A percentile compares a stretch with the other conserved stretches of the same genome.
Conservation (phyloP, 2,113 vertebrate species). For the Balaeniceps rex region DNA sequence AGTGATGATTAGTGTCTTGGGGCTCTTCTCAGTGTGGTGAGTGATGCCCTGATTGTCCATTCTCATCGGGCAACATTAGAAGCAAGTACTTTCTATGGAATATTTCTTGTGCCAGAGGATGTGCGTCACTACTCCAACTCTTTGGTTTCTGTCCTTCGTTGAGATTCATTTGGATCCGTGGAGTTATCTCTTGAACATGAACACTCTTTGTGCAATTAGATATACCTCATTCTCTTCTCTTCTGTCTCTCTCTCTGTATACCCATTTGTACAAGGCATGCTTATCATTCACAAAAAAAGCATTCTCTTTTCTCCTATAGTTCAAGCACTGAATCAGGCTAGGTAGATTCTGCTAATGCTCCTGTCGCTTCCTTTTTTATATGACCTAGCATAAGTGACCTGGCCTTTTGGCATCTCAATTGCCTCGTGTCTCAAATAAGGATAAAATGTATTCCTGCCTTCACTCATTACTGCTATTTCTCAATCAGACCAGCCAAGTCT, state of each 20-base stretch:
- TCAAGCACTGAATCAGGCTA: not conserved
- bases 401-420: not conserved
- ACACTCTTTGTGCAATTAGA: not conserved
- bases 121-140: not conserved
- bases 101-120: not conserved
- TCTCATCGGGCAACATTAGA: not conserved
- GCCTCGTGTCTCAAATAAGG: not conserved
- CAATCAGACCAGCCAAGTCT: not conserved
- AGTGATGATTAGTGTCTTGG: not conserved
- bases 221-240: not conserved
- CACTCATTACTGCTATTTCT: not conserved
- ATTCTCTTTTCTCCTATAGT: not conserved
- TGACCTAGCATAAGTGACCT: not conserved
- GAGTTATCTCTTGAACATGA: not conserved
- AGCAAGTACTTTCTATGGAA: not conserved
- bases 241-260: not conserved
- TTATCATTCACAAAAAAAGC: not conserved
- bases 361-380: not conserved
- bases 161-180: not conserved
- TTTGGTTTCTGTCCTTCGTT: not conserved
- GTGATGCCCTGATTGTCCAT: conserved; percentile 2
- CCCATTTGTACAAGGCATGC: not conserved
- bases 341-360: not conserved
- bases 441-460: not conserved
- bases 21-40: not conserved